Evolutionary conservation across 2,797 vertebrate species (phyloP), one percentile per base, ranked within the genome.

Genomic region (Catharus ustulatus): DNA sequence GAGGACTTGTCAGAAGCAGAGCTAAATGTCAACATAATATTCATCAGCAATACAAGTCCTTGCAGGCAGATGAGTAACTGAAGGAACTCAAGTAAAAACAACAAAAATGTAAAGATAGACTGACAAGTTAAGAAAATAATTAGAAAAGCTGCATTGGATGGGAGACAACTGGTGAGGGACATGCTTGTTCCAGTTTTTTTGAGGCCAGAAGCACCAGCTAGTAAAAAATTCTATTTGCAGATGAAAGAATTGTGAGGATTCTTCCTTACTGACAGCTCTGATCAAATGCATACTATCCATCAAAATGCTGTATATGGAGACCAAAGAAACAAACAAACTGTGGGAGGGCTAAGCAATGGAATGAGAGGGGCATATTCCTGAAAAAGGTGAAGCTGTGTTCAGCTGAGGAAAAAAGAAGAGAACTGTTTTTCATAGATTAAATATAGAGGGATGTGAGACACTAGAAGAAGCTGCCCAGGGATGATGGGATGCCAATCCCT

Each of bases 1-100:
- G 51, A 59, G 71, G 55, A 82, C 42, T 81, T 94, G 74, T 81
- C 54, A 95, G 77, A 91, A 90, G 40, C 36, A 86, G 77, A 93
- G n/a, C 18, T 94, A 43, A 88, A 62, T 1, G 1, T 88, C 69
- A 90, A 3, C 13, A 6, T n/a, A 36, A 90, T n/a, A 86, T 64
- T 87, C 55, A 55, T 81, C 54, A 59, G 46, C 46, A 81, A 27
- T 52, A 42, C 93, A 91, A 93, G 93, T 95, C 74, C 80, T 86
- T 55, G 90, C 94, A 94, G 66, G 94, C 68, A 91, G 76, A 40
- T 69, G 74, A 84, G 49, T 54, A 92, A 62, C 52, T 49, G 66
- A 69, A 72, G 75, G 55, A 84, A 78, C 29, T 79, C 63, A 68
- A 79, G 84, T 54, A 93, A 87, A 87, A 90, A 58, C 40, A 88